These are phyloP conservation scores for Therioaphis trifolii DNA, from an alignment of 2,888 invertebrate species.

Conservation along the genomic window DNA sequence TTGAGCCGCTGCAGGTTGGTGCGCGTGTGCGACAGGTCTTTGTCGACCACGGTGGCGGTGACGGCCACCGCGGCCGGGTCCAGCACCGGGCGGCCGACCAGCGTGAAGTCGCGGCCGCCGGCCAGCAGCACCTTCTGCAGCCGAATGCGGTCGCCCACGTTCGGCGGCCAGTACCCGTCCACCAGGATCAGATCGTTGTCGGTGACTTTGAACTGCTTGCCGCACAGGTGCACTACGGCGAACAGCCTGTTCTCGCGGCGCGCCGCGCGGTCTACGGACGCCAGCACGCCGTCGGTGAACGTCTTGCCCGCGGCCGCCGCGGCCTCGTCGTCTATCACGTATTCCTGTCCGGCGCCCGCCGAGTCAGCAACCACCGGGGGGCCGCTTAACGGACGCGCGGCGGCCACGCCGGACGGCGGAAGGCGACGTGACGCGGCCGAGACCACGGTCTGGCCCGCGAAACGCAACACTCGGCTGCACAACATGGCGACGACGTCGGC, in stretches of 20 bases:
- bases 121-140: constrained; percentile 85
- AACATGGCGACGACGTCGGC: no score
- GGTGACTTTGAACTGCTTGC: constrained; percentile 87
- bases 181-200: constrained; percentile 85
- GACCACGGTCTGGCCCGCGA: no score
- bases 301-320: neutral
- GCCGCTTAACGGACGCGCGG: no score
- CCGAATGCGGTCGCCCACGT: constrained; percentile 80
- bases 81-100: constrained; percentile 83
- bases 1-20: constrained; percentile 65
- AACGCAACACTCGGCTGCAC: no score
- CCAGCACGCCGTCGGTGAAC: constrained; percentile 8
- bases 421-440: no score
- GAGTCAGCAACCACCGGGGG: no score
- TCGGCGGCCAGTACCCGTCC: constrained; percentile 88
- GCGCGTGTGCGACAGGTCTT: constrained; percentile 66
- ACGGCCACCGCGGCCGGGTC: constrained; percentile 80
- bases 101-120: constrained; percentile 82
- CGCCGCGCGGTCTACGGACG: constrained; percentile 23
- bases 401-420: no score
- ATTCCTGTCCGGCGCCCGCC: constrained; percentile 29
- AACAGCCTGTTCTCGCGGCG: constrained; percentile 73
- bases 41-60: constrained; percentile 74
- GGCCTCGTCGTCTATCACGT: constrained; percentile 16
- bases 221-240: constrained; percentile 83